Evolutionary conservation across 1,140 invertebrate genomes (phyloP).

Genomic region (Temnothorax nylanderi): DNA sequence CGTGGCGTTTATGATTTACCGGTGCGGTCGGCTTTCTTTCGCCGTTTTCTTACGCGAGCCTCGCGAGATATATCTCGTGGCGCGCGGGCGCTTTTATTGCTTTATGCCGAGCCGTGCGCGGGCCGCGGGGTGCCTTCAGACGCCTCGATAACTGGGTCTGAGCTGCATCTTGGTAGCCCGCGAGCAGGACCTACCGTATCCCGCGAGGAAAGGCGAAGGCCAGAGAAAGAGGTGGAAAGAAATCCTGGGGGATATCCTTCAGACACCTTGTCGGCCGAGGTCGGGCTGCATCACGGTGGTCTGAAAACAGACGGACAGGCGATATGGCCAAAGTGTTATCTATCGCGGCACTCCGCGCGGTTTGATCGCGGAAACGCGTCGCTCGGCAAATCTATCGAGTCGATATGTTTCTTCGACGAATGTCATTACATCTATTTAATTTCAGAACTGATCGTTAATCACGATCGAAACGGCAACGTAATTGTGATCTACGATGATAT

Average conservation of each 20-base stretch:
- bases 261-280: conserved; percentile 57
- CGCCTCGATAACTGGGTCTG: conserved; percentile 50
- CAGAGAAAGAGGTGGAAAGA: conserved; percentile 6
- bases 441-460: not conserved
- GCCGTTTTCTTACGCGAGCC: conserved; percentile 53
- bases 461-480: not conserved
- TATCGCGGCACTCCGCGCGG: not conserved
- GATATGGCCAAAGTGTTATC: conserved; percentile 3
- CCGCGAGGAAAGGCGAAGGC: conserved; percentile 17
- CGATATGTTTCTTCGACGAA: not conserved
- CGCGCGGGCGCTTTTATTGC: conserved; percentile 56
- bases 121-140: conserved; percentile 49
- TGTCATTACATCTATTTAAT: conserved; percentile 1
- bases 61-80: conserved; percentile 39
- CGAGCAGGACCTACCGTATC: conserved; percentile 57
- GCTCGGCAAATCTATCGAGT: not conserved
- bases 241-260: conserved; percentile 54
- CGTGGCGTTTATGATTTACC: conserved; percentile 76
- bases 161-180: conserved; percentile 61
- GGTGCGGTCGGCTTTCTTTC: conserved; percentile 60
- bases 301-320: conserved; percentile 46
- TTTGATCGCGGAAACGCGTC: not conserved
- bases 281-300: conserved; percentile 54
- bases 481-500: not conserved
- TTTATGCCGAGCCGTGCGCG: conserved; percentile 12